Conservation (phyloP, 2,888 invertebrate genomes). For the Drosophila meridiana region DNA sequence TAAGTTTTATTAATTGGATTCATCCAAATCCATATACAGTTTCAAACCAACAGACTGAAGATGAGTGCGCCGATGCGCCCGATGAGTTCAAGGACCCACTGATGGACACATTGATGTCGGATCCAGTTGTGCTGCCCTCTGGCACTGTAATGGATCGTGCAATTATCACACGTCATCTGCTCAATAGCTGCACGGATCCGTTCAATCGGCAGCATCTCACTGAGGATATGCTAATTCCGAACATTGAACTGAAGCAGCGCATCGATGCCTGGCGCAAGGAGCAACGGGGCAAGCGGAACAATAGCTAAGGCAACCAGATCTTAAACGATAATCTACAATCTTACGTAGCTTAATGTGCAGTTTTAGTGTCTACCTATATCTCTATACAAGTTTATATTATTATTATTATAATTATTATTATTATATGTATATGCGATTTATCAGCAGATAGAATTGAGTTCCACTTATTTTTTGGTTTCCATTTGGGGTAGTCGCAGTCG, state of each 20-base stretch:
- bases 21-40: conserved; percentile 82
- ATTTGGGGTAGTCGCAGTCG: conserved; percentile 24
- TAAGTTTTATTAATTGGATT: neutral
- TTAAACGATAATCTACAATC: conserved; percentile 30
- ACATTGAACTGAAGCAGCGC: conserved; percentile 92
- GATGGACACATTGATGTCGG: conserved; percentile 98
- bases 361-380: conserved; percentile 69
- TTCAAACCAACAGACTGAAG: conserved; percentile 93
- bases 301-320: conserved; percentile 72
- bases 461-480: neutral
- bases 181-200: conserved; percentile 98
- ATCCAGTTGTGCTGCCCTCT: conserved; percentile 96
- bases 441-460: conserved; percentile 21
- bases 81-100: conserved; percentile 98
- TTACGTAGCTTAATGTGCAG: conserved; percentile 71
- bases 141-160: conserved; percentile 97
- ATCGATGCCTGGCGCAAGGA: conserved; percentile 95
- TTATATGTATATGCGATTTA: conserved; percentile 30
- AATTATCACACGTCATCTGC: conserved; percentile 95
- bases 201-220: conserved; percentile 98
- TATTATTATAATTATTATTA: conserved; percentile 11
- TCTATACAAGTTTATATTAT: conserved; percentile 40
- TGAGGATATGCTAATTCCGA: conserved; percentile 96
- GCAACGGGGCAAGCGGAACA: conserved; percentile 86
- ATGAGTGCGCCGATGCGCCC: conserved; percentile 97